Evolutionary conservation across 2,113 vertebrate genomes (phyloP).

Genomic region (Muntiacus muntjak): DNA sequence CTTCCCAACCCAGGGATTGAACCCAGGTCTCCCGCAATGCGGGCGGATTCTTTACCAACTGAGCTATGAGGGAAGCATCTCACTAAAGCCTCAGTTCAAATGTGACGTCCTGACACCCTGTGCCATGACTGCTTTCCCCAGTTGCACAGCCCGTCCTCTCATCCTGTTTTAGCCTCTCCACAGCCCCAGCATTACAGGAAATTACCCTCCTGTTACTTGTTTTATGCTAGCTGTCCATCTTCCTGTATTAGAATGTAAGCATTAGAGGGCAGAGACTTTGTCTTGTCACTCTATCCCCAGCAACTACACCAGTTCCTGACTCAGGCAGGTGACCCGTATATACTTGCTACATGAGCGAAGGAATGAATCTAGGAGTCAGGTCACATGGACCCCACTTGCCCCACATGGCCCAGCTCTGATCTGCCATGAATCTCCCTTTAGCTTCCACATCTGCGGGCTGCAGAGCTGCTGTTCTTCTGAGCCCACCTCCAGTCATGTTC

Average conservation of each 20-base stretch:
- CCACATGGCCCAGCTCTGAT: background rate
- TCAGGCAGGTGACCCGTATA: fast-evolving
- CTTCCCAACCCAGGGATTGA: background rate
- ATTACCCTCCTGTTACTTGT: background rate
- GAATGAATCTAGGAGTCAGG: background rate
- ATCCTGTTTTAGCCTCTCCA: background rate
- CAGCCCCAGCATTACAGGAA: too few species aligned
- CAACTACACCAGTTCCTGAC: too few species aligned
- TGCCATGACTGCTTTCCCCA: background rate
- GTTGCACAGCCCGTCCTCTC: too few species aligned
- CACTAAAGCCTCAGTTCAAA: background rate
- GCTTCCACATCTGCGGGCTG: background rate
- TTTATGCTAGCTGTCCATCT: background rate
- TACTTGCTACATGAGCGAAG: background rate
- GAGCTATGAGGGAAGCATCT: background rate
- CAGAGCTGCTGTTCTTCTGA: background rate
- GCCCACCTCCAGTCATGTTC: background rate
- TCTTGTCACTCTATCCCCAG: background rate
- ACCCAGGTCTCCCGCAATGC: fast-evolving
- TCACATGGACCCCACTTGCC: too few species aligned
- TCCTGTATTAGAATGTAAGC: background rate
- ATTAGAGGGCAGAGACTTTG: too few species aligned
- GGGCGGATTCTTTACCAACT: background rate
- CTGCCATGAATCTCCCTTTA: background rate
- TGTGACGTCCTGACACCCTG: background rate